Evolutionary conservation across 1,140 invertebrate genomes (phyloP).

Genomic region (Subanguina moxae): DNA sequence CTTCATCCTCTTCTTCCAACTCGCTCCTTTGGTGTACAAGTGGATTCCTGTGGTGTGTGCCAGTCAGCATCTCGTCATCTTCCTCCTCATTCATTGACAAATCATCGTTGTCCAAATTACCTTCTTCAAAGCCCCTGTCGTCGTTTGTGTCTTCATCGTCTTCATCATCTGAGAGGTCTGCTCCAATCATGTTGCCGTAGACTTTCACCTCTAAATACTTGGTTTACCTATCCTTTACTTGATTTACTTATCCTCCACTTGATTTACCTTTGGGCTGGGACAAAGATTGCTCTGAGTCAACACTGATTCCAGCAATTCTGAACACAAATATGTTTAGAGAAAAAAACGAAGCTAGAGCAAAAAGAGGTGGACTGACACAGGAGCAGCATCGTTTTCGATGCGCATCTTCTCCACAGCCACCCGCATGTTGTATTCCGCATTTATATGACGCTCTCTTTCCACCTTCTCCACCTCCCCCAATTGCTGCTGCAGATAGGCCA

Average conservation of each 20-base stretch:
- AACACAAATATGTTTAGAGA: not conserved
- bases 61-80: constrained; percentile 9
- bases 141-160: constrained; percentile 31
- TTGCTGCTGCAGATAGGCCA: constrained; percentile 37
- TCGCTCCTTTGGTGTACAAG: no score
- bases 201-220: constrained; percentile 30
- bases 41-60: no score
- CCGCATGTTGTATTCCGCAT: constrained; percentile 43
- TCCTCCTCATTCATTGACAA: constrained; percentile 13
- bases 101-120: constrained; percentile 19
- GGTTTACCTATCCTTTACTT: no score
- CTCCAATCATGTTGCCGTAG: constrained; percentile 45
- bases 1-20: not conserved
- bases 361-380: constrained; percentile 30
- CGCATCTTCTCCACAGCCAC: constrained; percentile 42
- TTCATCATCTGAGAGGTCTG: constrained; percentile 44
- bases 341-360: not conserved
- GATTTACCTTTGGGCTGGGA: not conserved
- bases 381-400: constrained; percentile 33
- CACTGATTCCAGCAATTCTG: constrained; percentile 26
- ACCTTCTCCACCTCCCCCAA: constrained; percentile 33
- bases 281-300: not conserved
- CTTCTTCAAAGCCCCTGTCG: constrained; percentile 21
- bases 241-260: not conserved
- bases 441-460: constrained; percentile 29